phyloP scores from a whole-genome alignment of 2,113 vertebrate genomes.

The Meles meles region DNA sequence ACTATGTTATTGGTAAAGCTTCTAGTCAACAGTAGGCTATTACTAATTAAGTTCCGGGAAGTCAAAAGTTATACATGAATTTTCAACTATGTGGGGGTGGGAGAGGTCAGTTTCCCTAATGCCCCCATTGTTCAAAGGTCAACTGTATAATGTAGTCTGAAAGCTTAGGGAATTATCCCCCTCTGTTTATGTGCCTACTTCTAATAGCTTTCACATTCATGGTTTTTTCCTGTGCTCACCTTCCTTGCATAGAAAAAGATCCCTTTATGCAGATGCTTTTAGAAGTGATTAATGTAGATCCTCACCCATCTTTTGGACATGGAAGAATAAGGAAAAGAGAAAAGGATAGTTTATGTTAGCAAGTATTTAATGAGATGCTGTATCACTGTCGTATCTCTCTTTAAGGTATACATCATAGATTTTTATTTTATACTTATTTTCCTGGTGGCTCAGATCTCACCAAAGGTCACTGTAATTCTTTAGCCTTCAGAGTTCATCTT shows the following conservation, averaged over 20 bases:
- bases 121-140: not conserved
- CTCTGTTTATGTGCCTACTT: not conserved
- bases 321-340: conserved; percentile 18
- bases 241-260: conserved; percentile 29
- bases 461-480: conserved; percentile 17
- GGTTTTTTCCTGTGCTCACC: not conserved
- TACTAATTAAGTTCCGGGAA: not conserved
- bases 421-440: conserved; percentile 32
- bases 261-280: not conserved
- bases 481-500: not conserved
- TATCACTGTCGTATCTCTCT: not conserved
- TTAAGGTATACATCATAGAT: not conserved
- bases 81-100: not conserved
- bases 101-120: not conserved
- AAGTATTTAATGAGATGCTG: conserved; percentile 17
- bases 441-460: not conserved
- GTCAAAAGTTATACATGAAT: not conserved
- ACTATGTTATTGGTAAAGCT: not conserved
- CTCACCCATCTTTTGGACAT: conserved; percentile 17
- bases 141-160: not conserved
- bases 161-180: not conserved
- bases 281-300: conserved; percentile 1
- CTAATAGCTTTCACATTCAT: not conserved
- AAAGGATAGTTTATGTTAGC: not conserved
- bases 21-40: not conserved